phyloP scores from a whole-genome alignment of 2,888 invertebrate genomes.

The Mimas tiliae region DNA sequence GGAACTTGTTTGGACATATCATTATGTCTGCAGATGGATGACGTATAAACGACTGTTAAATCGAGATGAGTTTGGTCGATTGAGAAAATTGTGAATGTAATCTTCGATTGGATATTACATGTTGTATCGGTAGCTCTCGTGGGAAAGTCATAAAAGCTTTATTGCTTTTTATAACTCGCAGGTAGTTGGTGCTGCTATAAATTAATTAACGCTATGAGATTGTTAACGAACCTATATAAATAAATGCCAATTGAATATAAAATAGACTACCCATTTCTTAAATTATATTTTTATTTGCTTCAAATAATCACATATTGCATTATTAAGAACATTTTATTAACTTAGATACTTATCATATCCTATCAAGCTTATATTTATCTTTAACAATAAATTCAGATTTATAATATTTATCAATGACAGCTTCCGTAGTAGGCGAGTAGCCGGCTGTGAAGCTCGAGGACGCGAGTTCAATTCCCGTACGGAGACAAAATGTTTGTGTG shows the following conservation, averaged over 20 bases:
- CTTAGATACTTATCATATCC: too few relatives aligned
- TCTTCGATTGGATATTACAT: not conserved
- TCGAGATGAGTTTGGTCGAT: conserved; percentile 1
- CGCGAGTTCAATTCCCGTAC: too few relatives aligned
- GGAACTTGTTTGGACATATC: conserved; percentile 17
- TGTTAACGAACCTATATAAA: not conserved
- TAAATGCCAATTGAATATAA: not conserved
- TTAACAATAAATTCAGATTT: too few relatives aligned
- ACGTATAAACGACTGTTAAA: not conserved
- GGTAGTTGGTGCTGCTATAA: not conserved
- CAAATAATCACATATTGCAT: too few relatives aligned
- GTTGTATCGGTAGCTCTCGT: not conserved
- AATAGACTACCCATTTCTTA: not conserved
- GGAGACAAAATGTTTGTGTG: too few relatives aligned
- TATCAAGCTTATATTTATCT: too few relatives aligned
- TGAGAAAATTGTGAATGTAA: conserved; percentile 2
- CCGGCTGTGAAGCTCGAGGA: too few relatives aligned
- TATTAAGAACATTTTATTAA: too few relatives aligned
- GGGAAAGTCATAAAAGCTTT: conserved; percentile 16
- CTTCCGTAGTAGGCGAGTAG: too few relatives aligned
- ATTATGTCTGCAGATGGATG: conserved; percentile 10
- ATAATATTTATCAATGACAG: too few relatives aligned
- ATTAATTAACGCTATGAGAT: not conserved
- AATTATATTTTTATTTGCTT: not conserved
- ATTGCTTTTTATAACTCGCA: not conserved